Base-by-base conservation (phyloP, 2,113 vertebrate genomes). In the Pimephales promelas region DNA sequence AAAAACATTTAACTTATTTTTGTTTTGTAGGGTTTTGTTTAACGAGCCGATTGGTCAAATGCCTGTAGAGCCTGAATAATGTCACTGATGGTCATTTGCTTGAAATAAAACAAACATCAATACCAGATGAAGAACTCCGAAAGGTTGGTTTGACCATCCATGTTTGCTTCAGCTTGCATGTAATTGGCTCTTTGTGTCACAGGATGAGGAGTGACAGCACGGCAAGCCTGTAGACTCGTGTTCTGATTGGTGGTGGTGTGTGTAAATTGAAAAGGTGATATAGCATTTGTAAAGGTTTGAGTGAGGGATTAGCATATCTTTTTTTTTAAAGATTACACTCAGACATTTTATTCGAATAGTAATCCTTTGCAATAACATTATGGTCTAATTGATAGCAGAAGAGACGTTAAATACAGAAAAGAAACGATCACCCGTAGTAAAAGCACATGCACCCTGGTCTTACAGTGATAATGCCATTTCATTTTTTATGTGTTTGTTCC, bases 1-100 rank as follows among this genome's bases (percentile, higher is more conserved):
- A 73, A 83, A 84, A 76, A 82, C 94, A 93, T 87, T 88, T 95
- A 94, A 95, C 94, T 95, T 95, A 93, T 93, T 94, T 90, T 87
- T 84, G 57, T 89, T 92, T 94, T 89, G 87, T 92, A 93, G 92
- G 66, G 89, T 68, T 79, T 74, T 74, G 71, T 85, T 72, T 34
- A 73, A 61, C 83, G 47, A 85, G 72, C 54, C 79, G 71, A 22
- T 13, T 72, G 68, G 45, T 82, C 40, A 57, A 52, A 57, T 52
- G 52, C 61, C 52, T 61, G 20, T 61, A 61, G 76, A 78, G 9
- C 45, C 70, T 16, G 31, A 79, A 31, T 64, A 5, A 54, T 24
- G 47, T 80, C 34, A 75, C 49, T 26, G 31, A 75, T 80, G 54
- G 9, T 57, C 34, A 52, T 31, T 24, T 64, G 10, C 56, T 56